Conservation (phyloP, 2,888 invertebrate genomes). For the Pollenia griseotomentosa region DNA sequence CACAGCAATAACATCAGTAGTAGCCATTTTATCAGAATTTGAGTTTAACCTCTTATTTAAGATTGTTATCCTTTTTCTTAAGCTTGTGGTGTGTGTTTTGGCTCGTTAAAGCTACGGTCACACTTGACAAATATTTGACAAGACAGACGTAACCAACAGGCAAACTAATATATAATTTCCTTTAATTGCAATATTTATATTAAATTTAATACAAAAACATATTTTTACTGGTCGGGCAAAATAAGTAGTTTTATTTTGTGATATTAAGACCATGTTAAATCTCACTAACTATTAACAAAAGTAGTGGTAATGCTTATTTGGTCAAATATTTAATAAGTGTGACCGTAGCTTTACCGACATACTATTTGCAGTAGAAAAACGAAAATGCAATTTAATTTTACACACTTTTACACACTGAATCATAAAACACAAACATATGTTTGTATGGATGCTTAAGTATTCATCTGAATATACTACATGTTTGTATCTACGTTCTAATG, state of each 20-base stretch:
- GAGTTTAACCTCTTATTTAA: constrained; percentile 68
- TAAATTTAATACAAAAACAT: too few species aligned
- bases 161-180: too few species aligned
- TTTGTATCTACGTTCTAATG: constrained; percentile 9
- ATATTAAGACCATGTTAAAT: too few species aligned
- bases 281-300: too few species aligned
- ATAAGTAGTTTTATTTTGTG: too few species aligned
- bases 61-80: constrained; percentile 53
- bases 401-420: constrained; percentile 12
- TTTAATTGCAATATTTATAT: too few species aligned
- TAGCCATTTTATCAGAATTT: constrained; percentile 51
- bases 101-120: constrained; percentile 47
- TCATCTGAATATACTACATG: constrained; percentile 8
- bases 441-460: background rate
- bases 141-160: too few species aligned
- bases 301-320: too few species aligned
- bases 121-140: too few species aligned
- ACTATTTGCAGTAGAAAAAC: constrained; percentile 4
- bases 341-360: constrained; percentile 36
- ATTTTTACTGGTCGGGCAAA: too few species aligned
- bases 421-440: background rate
- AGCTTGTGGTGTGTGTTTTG: constrained; percentile 42
- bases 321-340: too few species aligned
- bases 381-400: constrained; percentile 19
- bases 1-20: constrained; percentile 2